Evolutionary conservation across 2,113 vertebrate species (phyloP).

Genomic region (Sarotherodon lohbergeri): DNA sequence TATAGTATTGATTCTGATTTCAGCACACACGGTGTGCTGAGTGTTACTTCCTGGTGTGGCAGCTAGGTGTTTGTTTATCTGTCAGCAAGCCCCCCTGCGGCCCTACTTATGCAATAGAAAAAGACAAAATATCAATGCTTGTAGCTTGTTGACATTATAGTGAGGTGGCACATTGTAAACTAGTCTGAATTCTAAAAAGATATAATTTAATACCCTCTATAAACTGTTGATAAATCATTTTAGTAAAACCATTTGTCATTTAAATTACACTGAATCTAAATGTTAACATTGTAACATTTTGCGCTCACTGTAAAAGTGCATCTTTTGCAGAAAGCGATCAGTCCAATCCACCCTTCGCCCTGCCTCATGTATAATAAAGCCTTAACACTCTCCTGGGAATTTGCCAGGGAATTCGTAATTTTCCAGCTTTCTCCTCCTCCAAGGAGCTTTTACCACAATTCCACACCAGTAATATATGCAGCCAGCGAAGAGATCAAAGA

Average conservation of each 20-base stretch:
- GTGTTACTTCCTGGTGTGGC: constrained; percentile 16
- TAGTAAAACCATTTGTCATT: accelerated
- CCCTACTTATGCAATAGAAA: background rate
- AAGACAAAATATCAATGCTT: background rate
- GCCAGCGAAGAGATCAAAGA: constrained; percentile 51
- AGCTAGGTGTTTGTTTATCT: constrained; percentile 19
- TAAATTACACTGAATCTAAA: background rate
- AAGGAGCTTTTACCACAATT: constrained; percentile 31
- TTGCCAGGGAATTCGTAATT: constrained; percentile 42
- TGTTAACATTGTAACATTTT: constrained; percentile 1
- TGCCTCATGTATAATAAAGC: constrained; percentile 47
- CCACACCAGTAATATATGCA: constrained; percentile 45
- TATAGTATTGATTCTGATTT: constrained; percentile 53
- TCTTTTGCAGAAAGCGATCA: background rate
- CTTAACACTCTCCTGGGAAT: constrained; percentile 22
- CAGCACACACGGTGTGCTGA: background rate
- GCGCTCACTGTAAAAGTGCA: background rate
- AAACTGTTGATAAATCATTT: background rate
- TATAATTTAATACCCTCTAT: background rate
- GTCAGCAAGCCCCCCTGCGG: background rate
- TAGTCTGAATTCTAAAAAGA: background rate
- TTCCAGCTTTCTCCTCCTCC: constrained; percentile 27
- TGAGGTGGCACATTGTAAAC: background rate
- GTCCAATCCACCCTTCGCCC: background rate
- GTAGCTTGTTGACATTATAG: background rate